These are phyloP conservation scores for Notechis scutatus DNA, from an alignment of 2,113 vertebrate species.

Conservation along the genomic window DNA sequence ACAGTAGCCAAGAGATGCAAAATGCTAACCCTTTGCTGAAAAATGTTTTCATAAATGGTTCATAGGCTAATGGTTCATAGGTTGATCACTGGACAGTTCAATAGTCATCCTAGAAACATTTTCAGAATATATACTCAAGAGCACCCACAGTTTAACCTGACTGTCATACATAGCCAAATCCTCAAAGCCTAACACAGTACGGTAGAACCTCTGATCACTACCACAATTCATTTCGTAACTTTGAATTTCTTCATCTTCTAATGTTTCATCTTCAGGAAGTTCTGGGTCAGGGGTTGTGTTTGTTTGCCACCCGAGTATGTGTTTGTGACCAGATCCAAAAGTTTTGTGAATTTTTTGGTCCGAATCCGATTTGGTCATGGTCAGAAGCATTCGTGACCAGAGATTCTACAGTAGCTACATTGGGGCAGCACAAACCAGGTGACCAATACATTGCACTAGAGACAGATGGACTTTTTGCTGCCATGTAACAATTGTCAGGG, in stretches of 20 bases:
- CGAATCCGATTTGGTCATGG: no score
- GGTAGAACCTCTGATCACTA: no score
- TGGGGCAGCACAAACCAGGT: neutral
- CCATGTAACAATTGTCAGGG: neutral
- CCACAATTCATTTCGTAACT: no score
- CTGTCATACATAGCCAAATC: neutral
- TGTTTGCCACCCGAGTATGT: no score
- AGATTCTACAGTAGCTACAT: neutral
- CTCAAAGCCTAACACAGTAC: neutral
- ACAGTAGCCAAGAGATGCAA: neutral
- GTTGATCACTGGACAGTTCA: neutral
- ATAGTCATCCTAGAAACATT: neutral
- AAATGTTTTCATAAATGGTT: neutral
- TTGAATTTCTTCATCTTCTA: no score
- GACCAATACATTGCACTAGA: neutral
- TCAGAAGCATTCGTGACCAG: no score
- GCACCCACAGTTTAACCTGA: neutral
- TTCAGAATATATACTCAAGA: neutral
- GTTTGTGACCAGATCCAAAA: no score
- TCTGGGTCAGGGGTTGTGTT: no score
- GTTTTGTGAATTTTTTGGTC: no score
- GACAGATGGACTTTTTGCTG: neutral
- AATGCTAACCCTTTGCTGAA: neutral
- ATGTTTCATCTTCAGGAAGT: no score
- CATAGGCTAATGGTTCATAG: neutral